Percentiles rank a stretch among this genome's conserved stretches.
These are phyloP conservation scores for Cavia porcellus DNA, from an alignment of 2,113 vertebrate genomes.

Conservation along the genomic window DNA sequence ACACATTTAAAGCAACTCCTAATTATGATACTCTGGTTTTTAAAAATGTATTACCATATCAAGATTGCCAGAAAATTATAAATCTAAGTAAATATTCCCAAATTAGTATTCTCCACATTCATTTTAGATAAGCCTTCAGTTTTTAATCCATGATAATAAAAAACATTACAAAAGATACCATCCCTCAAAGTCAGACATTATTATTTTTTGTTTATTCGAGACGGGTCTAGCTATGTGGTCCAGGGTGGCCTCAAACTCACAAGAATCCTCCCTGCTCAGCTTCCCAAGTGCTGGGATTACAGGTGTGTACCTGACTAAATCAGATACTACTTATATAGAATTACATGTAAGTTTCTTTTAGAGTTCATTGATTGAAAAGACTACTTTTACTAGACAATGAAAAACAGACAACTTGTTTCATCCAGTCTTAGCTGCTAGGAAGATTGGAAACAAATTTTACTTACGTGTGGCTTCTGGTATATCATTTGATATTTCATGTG, in stretches of 20 bases:
- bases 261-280: neutral
- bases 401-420: neutral
- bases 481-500: slow-evolving; percentile 31
- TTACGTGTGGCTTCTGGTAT: neutral
- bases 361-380: neutral
- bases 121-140: slow-evolving; percentile 33
- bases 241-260: neutral
- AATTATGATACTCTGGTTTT: neutral
- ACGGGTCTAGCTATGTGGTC: neutral
- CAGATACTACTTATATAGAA: neutral
- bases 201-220: neutral
- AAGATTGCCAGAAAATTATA: slow-evolving; percentile 32
- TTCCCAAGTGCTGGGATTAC: neutral
- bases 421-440: neutral
- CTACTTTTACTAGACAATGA: slow-evolving; percentile 28
- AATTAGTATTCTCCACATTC: neutral
- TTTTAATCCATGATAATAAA: slow-evolving; percentile 43
- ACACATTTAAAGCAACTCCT: neutral
- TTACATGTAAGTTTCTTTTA: slow-evolving; percentile 15
- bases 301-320: neutral
- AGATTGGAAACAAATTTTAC: slow-evolving; percentile 36
- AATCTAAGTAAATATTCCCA: slow-evolving; percentile 21
- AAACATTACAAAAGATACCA: slow-evolving; percentile 32
- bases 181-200: neutral
- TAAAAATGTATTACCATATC: neutral